A percentile compares a stretch with the other conserved stretches of the same genome.
Conservation (phyloP, 2,888 invertebrate species). For the Congeria kusceri region DNA sequence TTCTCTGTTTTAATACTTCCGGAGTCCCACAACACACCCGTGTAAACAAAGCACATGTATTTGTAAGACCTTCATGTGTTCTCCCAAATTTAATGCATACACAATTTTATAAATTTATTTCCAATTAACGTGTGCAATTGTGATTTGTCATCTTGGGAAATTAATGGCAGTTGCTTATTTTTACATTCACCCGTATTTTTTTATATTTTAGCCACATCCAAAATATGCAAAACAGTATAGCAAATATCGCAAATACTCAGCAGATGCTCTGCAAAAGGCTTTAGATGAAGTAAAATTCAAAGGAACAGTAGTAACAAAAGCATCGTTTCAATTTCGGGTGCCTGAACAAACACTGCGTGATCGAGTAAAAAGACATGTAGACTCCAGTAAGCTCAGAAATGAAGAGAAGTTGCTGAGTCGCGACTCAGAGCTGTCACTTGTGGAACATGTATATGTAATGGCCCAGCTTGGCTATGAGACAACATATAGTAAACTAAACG, state of each 20-base stretch:
- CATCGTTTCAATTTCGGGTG: conserved; percentile 11
- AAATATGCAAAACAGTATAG: background rate
- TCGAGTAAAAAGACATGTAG: conserved; percentile 7
- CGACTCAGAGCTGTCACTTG: conserved; percentile 14
- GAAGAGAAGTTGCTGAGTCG: background rate
- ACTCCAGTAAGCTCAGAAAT: background rate
- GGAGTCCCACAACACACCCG: too few relatives aligned
- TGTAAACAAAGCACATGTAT: too few relatives aligned
- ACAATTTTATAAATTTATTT: too few relatives aligned
- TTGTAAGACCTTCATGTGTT: too few relatives aligned
- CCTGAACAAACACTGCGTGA: conserved; percentile 20
- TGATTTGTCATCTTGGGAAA: too few relatives aligned
- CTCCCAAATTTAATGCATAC: too few relatives aligned
- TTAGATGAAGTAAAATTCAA: background rate
- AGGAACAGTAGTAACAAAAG: conserved; percentile 9
- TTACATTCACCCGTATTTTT: too few relatives aligned
- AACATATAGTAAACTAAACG: background rate
- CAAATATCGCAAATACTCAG: background rate
- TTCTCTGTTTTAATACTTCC: too few relatives aligned
- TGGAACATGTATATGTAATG: conserved; percentile 22
- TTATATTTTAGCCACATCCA: too few relatives aligned
- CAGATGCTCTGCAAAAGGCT: conserved; percentile 4
- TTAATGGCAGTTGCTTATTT: too few relatives aligned
- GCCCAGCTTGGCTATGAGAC: conserved; percentile 16
- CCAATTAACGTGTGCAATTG: too few relatives aligned